phyloP scores from a whole-genome alignment of 2,797 vertebrate species.

The Sebastes minor region DNA sequence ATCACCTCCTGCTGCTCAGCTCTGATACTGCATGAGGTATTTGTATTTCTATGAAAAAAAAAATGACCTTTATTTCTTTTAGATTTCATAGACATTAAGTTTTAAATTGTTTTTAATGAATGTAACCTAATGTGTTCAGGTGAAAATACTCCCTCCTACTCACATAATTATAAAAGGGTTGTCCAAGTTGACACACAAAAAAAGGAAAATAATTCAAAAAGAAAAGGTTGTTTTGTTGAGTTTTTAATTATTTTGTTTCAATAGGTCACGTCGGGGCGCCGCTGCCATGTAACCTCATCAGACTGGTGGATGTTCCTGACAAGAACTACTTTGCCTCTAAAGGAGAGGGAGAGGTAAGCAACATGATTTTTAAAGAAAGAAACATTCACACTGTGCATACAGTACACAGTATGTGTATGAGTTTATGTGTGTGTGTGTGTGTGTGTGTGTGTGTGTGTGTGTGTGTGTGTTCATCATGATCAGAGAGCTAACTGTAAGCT shows the following conservation, averaged over 20 bases:
- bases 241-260: not conserved
- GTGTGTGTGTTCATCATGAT: not conserved
- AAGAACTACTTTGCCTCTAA: constrained; percentile 96
- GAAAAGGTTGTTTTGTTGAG: not conserved
- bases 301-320: constrained; percentile 93
- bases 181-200: not conserved
- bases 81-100: not conserved
- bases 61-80: not conserved
- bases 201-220: not conserved
- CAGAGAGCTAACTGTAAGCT: too few species aligned
- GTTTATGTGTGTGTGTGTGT: too few species aligned
- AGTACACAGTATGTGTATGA: not conserved
- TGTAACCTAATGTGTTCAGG: not conserved
- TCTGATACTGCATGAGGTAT: not conserved
- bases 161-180: fast-evolving
- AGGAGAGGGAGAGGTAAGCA: constrained; percentile 94
- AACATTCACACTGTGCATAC: not conserved
- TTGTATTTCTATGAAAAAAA: not conserved
- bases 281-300: constrained; percentile 96
- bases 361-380: not conserved
- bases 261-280: constrained; percentile 97
- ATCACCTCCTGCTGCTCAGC: constrained; percentile 53
- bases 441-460: too few species aligned
- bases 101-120: not conserved
- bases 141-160: not conserved